phyloP scores from a whole-genome alignment of 2,888 invertebrate species.

The Endomychus coccineus region DNA sequence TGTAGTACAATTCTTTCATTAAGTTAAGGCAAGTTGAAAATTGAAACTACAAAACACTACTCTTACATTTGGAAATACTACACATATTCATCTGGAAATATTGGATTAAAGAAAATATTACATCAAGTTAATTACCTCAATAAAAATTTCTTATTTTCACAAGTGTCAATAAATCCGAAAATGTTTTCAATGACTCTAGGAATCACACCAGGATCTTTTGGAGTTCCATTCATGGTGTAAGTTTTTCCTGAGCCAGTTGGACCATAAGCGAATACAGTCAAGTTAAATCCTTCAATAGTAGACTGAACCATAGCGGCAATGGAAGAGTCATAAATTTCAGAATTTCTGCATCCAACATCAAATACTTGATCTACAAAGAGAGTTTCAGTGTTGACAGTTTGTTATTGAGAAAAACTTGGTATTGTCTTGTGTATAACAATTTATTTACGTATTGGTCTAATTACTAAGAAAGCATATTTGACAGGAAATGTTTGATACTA shows the following conservation, averaged over 20 bases:
- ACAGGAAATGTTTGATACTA: too few relatives aligned
- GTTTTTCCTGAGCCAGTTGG: constrained; percentile 89
- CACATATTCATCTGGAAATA: too few relatives aligned
- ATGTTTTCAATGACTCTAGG: constrained; percentile 62
- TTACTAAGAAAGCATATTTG: too few relatives aligned
- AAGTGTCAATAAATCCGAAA: constrained; percentile 57
- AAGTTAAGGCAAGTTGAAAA: too few relatives aligned
- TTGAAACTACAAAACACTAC: too few relatives aligned
- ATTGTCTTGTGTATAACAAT: background rate
- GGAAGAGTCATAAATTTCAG: constrained; percentile 57
- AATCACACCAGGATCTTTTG: constrained; percentile 65
- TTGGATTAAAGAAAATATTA: too few relatives aligned
- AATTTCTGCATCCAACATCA: constrained; percentile 51
- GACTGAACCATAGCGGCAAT: constrained; percentile 66
- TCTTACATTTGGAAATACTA: too few relatives aligned
- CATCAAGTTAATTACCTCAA: constrained; percentile 54
- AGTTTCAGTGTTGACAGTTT: constrained; percentile 15
- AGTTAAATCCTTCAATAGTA: constrained; percentile 69
- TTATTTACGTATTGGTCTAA: background rate
- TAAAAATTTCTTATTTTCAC: constrained; percentile 63
- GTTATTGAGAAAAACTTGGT: background rate
- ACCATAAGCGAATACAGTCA: constrained; percentile 87
- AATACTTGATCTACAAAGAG: constrained; percentile 70
- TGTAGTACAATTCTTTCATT: constrained; percentile 16
- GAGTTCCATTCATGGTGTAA: constrained; percentile 72